phyloP scores from a whole-genome alignment of 2,888 invertebrate genomes.

The Taphrorychus bicolor region DNA sequence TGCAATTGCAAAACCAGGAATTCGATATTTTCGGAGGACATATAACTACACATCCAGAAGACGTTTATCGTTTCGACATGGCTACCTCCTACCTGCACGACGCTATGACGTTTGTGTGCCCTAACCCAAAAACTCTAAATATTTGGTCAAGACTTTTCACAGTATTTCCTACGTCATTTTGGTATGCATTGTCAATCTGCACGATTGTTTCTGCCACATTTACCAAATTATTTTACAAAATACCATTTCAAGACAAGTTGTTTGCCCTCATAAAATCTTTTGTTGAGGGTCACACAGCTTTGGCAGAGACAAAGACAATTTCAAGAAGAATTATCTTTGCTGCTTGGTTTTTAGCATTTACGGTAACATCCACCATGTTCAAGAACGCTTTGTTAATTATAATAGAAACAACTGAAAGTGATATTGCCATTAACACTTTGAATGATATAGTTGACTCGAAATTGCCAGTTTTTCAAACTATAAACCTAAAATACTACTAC shows the following conservation, averaged over 20 bases:
- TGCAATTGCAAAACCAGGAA: neutral
- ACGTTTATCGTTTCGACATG: neutral
- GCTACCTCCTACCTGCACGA: conserved; percentile 1
- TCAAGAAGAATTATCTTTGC: neutral
- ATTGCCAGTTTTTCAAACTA: neutral
- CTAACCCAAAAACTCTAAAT: neutral
- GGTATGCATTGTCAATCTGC: neutral
- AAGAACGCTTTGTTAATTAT: neutral
- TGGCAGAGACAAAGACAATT: neutral
- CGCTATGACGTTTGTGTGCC: neutral
- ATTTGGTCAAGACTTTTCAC: neutral
- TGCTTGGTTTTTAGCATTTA: conserved; percentile 1
- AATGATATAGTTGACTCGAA: conserved; percentile 2
- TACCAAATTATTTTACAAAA: conserved; percentile 1
- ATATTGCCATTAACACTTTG: neutral
- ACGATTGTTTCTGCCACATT: neutral
- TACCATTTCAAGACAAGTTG: neutral
- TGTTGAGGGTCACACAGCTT: neutral
- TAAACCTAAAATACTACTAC: neutral
- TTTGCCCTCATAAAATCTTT: neutral
- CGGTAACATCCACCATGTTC: neutral
- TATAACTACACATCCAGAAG: neutral
- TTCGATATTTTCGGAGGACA: conserved; percentile 7
- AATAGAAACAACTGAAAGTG: neutral
- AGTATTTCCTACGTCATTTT: neutral